Evolutionary conservation across 92 coral and sea anemone genomes (phyloP), one percentile per base, ranked within the genome.

Genomic region (Hydrozoanthus gracilis): DNA sequence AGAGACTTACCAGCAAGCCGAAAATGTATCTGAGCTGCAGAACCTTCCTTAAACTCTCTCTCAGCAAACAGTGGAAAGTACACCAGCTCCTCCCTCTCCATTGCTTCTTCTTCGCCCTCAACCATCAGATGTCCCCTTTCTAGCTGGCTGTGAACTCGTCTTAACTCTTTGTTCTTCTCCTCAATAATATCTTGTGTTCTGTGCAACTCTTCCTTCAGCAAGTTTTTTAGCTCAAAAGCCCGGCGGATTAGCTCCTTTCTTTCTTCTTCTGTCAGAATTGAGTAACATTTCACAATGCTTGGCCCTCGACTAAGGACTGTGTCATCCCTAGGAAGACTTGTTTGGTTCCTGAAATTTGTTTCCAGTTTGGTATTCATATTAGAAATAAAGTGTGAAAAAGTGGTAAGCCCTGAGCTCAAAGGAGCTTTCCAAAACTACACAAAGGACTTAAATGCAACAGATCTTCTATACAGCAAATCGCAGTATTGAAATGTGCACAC

Each of bases 1-100:
- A 27, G 3, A 11, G 49, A 14, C 6, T 77, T 68, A 92, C 98
- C 98, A 85, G 98, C 95, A 55, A 94, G 95, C 68, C 98, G 88
- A 77, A 94, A 94, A 73, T 94, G 98, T 56, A 94, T 94, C 82
- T 94, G 98, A 15, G 98, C 92, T 0, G 98, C 98, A 2, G 98
- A 94, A 0, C 89, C 89, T 73, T 88, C 92, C 82, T 88, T 94
- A 82, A 76, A 90, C 49, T 94, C 98, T 66, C 98, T 92, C 84
- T 94, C 98, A 14, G 98, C 95, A 86, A 90, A 92, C 69, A 94
- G 86, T 1, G 95, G 91, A 79, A 94, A 94, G 48, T 90, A 92
- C 4, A 88, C 89, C 51, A 94, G 78, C 13, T 94, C 92, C 50
- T 90, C 90, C 47, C 83, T 92, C 39, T 90, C 91, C 86, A 94